Evolutionary conservation across 2,797 vertebrate species (phyloP), one percentile per base, ranked within the genome.

Genomic region (Pteropus rufus): DNA sequence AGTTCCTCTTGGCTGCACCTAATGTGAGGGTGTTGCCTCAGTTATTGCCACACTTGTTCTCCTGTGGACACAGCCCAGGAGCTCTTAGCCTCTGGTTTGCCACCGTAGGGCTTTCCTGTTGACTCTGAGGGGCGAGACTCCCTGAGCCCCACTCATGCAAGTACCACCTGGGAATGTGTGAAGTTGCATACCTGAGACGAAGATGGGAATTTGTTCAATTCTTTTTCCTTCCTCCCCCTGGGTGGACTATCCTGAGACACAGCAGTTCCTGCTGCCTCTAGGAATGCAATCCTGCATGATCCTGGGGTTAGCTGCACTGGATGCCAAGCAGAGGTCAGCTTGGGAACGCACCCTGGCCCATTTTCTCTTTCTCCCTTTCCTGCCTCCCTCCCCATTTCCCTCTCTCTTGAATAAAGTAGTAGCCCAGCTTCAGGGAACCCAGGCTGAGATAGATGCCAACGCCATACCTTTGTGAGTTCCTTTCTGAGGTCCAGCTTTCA

Each of bases 281-380:
- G 65, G 49, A 39, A 58, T 23, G 7, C 1, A 12, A 7, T 39
- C 39, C 58, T 29, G 44, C 6, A 3, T 8, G 46, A 31, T 31
- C 62, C 24, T 41, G 34, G 31, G 76, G 39, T 60, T 41, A 19
- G 8, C 2, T 7, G 39, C 56, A 6, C 41, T 26, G 4, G 44
- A 49, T 3, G 18, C 46, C 36, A 39, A 39, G 49, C 41, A 24
- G 46, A 44, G 39, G 39, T 60, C 58, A 87, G 69, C 23, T 31
- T 31, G 54, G 65, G 14, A 34, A 31, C 6, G 6, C 6, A 15
- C 34, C n/a, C 18, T 2, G 0, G 36, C 14, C n/a, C 46, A 0
- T 34, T 70, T 54, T 19, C n/a, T 70, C 11, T 23, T 21, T 26
- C 52, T 49, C 12, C 16, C 65, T 81, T 46, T 54, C 23, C 46